A percentile compares a stretch with the other conserved stretches of the same genome.
These are phyloP conservation scores for Mizuhopecten yessoensis DNA, from an alignment of 1,140 invertebrate genomes.

Conservation along the genomic window DNA sequence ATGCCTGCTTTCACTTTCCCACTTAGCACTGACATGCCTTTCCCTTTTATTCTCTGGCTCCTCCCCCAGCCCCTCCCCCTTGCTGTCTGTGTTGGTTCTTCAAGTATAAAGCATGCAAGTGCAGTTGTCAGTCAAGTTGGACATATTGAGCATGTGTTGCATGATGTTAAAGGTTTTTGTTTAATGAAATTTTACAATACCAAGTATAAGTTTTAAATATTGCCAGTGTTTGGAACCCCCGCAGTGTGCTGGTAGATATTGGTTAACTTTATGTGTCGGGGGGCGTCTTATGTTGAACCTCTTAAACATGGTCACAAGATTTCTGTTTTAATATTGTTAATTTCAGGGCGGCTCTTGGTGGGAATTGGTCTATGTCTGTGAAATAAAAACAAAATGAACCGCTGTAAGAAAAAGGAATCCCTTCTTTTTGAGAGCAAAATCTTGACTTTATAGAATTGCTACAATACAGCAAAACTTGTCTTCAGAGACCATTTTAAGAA, in stretches of 20 bases:
- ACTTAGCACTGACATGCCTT: neutral
- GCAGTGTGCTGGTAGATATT: neutral
- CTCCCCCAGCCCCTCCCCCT: neutral
- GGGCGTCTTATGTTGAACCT: too few species aligned
- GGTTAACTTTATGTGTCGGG: neutral
- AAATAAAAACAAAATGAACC: too few species aligned
- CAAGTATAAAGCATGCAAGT: neutral
- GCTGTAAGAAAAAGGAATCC: too few species aligned
- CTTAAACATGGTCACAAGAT: neutral
- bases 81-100: neutral
- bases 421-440: too few species aligned
- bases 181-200: neutral
- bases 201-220: neutral
- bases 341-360: neutral
- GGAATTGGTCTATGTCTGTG: neutral
- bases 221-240: neutral
- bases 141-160: neutral
- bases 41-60: neutral
- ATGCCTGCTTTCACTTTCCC: conserved; percentile 15
- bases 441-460: too few species aligned
- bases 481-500: too few species aligned
- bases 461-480: too few species aligned
- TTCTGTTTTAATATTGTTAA: neutral
- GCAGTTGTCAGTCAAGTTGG: neutral
- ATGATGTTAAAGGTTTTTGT: neutral